Conservation (phyloP, 2,888 invertebrate species). For the Oxyteleia sp. region DNA sequence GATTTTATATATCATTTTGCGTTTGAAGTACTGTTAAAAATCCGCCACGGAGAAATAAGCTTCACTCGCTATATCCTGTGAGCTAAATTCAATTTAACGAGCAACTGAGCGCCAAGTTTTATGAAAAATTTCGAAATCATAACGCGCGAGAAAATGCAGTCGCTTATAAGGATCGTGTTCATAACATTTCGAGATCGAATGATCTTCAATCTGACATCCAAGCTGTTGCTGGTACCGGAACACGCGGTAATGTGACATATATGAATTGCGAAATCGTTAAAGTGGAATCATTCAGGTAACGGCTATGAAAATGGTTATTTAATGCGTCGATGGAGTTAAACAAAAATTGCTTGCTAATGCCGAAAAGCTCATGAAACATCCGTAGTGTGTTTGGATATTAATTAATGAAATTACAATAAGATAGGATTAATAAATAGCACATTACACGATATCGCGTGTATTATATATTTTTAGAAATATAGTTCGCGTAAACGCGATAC, state of each 20-base stretch:
- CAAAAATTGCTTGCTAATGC: not conserved
- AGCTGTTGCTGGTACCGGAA: conserved; percentile 12
- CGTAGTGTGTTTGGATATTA: not conserved
- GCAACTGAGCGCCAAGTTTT: conserved; percentile 35
- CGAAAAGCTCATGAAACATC: not conserved
- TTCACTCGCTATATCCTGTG: conserved; percentile 2
- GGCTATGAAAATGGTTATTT: conserved; percentile 1
- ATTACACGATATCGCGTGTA: too few relatives aligned
- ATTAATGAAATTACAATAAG: not conserved
- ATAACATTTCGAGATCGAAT: conserved; percentile 22
- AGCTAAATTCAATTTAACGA: conserved; percentile 38
- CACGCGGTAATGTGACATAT: not conserved
- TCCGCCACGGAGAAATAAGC: not conserved
- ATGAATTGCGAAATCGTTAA: conserved; percentile 19
- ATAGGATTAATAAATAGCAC: too few relatives aligned
- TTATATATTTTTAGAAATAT: too few relatives aligned
- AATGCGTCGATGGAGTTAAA: not conserved
- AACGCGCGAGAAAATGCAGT: conserved; percentile 8
- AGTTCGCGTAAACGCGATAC: too few relatives aligned
- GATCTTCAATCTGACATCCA: conserved; percentile 19
- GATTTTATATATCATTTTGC: not conserved
- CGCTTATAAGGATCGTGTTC: conserved; percentile 22
- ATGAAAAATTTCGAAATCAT: conserved; percentile 34
- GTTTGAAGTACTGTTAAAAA: conserved; percentile 5
- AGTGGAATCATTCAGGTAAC: conserved; percentile 2